Base-by-base conservation (phyloP, 2,113 vertebrate genomes). In the Prionailurus viverrinus region DNA sequence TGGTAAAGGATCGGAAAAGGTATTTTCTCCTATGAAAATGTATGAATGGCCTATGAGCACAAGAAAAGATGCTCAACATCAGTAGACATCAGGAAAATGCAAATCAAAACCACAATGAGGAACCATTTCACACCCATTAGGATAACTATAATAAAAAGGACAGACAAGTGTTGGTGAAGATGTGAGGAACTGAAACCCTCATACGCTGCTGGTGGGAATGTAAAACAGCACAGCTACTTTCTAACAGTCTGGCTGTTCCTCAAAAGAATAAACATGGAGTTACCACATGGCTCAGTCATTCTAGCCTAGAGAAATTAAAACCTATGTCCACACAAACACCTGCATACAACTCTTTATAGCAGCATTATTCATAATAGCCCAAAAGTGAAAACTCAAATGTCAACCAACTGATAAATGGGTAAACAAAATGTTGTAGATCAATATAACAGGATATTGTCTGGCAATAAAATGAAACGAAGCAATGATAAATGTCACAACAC, bases 401-500 rank as follows among this genome's bases (percentile, higher is more conserved):
- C 14, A 83, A 27, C 87, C 58, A 95, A 86, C 1, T 10, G 58
- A 91, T 45, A 41, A 95, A 48, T 18, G 27, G 45, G 33, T 83
- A 79, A 97, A 63, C 15, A 71, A 88, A 94, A 36, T 58, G 15
- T 53, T 11, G 2, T 15, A 80, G 25, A 88, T 55, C 25, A 65
- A 92, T n/a, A 78, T 13, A 45, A 84, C 14, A 76, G 63, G 69
- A 15, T 66, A 96, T 51, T 83, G 79, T 23, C 11, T 76, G 41
- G 14, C 18, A 85, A 92, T 74, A 94, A 68, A 68, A 89, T 89
- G 25, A 86, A 95, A 74, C 23, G 9, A 81, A 79, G 41, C 78
- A 85, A 36, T 80, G 55, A 80, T 84, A 92, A 53, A 79, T 18
- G 33, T 29, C 68, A 85, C 25, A 21, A 76, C 45, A 45, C 45